Evolutionary conservation across 30 jellyfish, hydroid and myxozoan species (phyloP).

Genomic region (Clytia hemisphaerica): DNA sequence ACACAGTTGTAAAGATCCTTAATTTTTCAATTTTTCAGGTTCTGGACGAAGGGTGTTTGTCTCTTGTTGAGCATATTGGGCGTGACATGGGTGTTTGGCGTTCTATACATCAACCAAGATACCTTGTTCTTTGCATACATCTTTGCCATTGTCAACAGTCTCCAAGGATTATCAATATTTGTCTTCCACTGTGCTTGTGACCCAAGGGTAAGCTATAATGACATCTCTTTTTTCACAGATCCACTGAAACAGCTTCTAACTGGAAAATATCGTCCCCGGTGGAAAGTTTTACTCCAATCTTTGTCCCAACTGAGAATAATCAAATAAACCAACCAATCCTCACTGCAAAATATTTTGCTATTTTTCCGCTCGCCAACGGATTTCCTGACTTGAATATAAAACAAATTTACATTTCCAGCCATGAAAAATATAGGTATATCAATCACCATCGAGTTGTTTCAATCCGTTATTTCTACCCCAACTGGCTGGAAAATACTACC

Average conservation of each 20-base stretch:
- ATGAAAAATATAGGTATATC: too few relatives aligned
- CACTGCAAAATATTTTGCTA: too few relatives aligned
- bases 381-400: too few relatives aligned
- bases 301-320: too few relatives aligned
- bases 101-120: constrained; percentile 43
- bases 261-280: neutral
- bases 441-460: too few relatives aligned
- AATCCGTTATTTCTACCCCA: too few relatives aligned
- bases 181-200: constrained; percentile 71
- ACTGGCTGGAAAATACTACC: too few relatives aligned
- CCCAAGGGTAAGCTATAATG: constrained; percentile 50
- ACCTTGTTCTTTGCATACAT: constrained; percentile 51
- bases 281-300: too few relatives aligned
- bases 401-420: too few relatives aligned
- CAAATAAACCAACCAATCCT: too few relatives aligned
- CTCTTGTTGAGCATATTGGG: constrained; percentile 67
- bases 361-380: too few relatives aligned
- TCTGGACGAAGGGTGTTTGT: constrained; percentile 66
- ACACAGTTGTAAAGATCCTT: neutral
- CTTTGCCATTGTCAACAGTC: constrained; percentile 52
- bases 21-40: constrained; percentile 22
- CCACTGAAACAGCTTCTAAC: neutral
- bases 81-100: constrained; percentile 68
- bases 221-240: neutral
- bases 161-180: constrained; percentile 65